Base-by-base conservation (phyloP, 2,113 vertebrate species). In the Rissa tridactyla region DNA sequence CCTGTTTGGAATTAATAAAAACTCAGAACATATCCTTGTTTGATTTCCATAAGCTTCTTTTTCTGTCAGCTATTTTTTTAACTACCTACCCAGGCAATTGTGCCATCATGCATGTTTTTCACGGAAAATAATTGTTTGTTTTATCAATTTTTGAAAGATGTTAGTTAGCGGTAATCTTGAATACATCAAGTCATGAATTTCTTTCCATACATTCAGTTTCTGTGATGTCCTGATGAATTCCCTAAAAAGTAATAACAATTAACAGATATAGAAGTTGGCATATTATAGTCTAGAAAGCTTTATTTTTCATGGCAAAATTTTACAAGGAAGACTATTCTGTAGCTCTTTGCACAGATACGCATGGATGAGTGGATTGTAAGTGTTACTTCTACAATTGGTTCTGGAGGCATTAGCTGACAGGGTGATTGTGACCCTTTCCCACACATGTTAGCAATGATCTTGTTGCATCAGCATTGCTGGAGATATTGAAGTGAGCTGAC, bases 361-460 rank as follows among this genome's bases (percentile, higher is more conserved):
- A 2, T 93, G 82, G 85, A 82, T 96, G 90, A 93, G 69, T 23
- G 86, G 69, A 94, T 94, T 96, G 34, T 65, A 81, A 96, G 85
- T 97, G 80, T 91, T 97, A 96, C 92, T 95, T 91, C 80, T 73
- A 55, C 92, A 76, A 90, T 89, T 94, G 94, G 92, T 95, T 96
- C 94, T 96, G 94, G 88, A 92, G 90, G 96, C 90, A 95, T 96
- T 96, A 96, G 64, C 82, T 69, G 10, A 27, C 52, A 83, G 82
- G 60, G 36, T 75, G 82, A 47, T 57, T 69, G 88, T 94, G 83
- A 61, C 86, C 80, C 88, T 91, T 96, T 97, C 94, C 94, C 94
- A 97, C 96, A 95, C 86, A 88, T 92, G 69, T 78, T 78, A 82
- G 86, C 81, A 92, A 69, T 95, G 95, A 92, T 94, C 95, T 90